phyloP scores from a whole-genome alignment of 1,140 invertebrate genomes.

The Solenopsis fugax region DNA sequence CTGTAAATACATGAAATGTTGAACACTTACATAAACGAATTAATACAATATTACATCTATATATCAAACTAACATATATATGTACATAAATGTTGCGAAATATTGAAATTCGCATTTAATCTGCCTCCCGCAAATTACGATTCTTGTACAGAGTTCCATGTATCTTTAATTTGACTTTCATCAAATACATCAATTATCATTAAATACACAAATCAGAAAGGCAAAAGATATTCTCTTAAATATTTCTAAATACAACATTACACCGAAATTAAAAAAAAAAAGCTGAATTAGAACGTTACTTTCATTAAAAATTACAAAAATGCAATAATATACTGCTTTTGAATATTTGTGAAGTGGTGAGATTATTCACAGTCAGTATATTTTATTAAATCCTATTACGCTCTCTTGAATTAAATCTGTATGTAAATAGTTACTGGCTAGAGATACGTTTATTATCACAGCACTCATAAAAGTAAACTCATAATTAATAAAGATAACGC shows the following conservation, averaged over 20 bases:
- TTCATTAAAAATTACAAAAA: neutral
- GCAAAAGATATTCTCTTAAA: neutral
- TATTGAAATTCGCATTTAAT: constrained; percentile 47
- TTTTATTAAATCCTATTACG: constrained; percentile 1
- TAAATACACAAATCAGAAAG: neutral
- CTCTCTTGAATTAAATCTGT: neutral
- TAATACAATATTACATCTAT: constrained; percentile 24
- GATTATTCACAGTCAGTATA: constrained; percentile 6
- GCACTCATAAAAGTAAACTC: neutral
- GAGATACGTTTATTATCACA: constrained; percentile 20
- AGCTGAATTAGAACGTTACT: neutral
- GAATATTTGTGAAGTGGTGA: neutral
- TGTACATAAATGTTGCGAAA: neutral
- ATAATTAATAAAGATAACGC: constrained; percentile 40
- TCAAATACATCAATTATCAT: neutral
- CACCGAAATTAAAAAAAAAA: neutral
- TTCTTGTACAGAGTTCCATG: constrained; percentile 16
- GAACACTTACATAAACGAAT: constrained; percentile 56
- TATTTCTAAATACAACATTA: neutral
- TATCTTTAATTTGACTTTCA: neutral
- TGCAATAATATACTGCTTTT: neutral
- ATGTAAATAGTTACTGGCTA: neutral
- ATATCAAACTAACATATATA: neutral
- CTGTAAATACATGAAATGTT: constrained; percentile 53
- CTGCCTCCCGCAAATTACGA: neutral